Evolutionary conservation across 2,797 vertebrate species (phyloP).

Genomic region (Lutra lutra): DNA sequence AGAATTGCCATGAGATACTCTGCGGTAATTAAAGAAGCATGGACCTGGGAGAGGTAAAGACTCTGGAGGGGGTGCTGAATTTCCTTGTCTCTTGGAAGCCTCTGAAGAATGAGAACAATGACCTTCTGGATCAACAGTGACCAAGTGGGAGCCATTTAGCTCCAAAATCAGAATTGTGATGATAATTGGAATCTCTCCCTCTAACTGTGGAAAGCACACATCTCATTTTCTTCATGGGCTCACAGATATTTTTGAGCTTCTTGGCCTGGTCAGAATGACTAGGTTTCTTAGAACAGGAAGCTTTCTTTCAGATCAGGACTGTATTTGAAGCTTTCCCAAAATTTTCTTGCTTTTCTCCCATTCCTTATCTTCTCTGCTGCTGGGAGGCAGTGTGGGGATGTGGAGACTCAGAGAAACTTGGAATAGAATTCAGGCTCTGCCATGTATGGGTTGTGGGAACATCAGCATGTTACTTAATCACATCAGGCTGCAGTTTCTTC

Average conservation of each 20-base stretch:
- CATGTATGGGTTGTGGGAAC: too few species aligned
- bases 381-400: not conserved
- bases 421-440: not conserved
- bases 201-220: not conserved
- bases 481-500: not conserved
- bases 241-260: not conserved
- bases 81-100: not conserved
- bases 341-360: not conserved
- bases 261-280: not conserved
- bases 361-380: not conserved
- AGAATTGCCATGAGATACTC: not conserved
- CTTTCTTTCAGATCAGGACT: not conserved
- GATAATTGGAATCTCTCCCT: not conserved
- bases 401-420: not conserved
- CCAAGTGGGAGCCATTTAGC: not conserved
- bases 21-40: not conserved
- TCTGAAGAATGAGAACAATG: not conserved
- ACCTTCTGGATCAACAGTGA: not conserved
- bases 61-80: not conserved
- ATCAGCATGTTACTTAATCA: not conserved
- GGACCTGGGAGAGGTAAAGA: not conserved
- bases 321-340: not conserved
- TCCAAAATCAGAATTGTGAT: not conserved
- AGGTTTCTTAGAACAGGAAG: not conserved
- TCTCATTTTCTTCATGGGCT: not conserved